Evolutionary conservation across 2,797 vertebrate species (phyloP), one percentile per base, ranked within the genome.

Genomic region (Scolopax rusticola): DNA sequence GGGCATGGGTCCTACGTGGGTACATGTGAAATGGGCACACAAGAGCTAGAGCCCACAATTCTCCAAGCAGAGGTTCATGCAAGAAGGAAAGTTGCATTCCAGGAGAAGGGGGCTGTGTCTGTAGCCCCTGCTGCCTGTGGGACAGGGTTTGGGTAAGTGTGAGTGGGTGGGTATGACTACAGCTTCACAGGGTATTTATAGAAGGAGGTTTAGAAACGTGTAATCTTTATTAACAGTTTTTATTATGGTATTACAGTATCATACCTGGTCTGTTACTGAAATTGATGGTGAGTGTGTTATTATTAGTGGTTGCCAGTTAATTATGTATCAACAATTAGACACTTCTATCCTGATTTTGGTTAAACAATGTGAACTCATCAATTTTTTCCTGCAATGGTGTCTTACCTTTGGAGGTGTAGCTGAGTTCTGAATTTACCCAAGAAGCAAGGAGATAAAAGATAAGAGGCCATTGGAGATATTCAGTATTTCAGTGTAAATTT

Each of bases 1-100:
- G 38, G 43, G 68, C 8, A 54, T 1, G 5, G 38, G 12, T 36
- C 40, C 59, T 67, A 1, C 0, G 0, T 23, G 27, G 16, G 19
- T 36, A 25, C 30, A 2, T 3, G 15, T 38, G 43, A 78, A 74
- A 69, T 0, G 6, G 23, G 18, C 18, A 71, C 32, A 9, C 21
- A 73, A 69, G 43, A 67, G 25, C 21, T 77, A 25, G 18, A 38
- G 3, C 2, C 28, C 8, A 7, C 41, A 28, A 10, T 41, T 80
- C 36, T 75, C 15, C 56, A 57, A 67, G 51, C 7, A 70, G 59
- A 73, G 3, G 12, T 33, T 4, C 24, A 16, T 1, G 2, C 17
- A 71, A 27, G n/a, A 80, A 51, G 25, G 8, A 28, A 87, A 83
- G 9, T 15, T 47, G 64, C 60, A 40, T 1, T 27, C 25, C 64